These are phyloP conservation scores for Hyla sarda DNA, from an alignment of 2,113 vertebrate genomes.

Conservation along the genomic window DNA sequence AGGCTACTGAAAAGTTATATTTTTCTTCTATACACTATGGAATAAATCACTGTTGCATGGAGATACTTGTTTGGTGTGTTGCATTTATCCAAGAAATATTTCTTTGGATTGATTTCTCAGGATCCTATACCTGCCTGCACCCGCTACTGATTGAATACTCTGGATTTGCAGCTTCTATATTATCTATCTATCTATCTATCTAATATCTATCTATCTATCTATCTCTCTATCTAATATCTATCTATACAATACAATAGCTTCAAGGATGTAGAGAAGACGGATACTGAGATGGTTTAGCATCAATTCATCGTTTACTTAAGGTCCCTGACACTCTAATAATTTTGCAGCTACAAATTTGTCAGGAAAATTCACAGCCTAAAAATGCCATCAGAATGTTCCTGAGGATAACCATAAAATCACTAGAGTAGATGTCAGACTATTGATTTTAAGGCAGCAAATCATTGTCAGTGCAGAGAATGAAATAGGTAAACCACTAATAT, in stretches of 20 bases:
- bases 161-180: too few species aligned
- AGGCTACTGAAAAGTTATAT: too few species aligned
- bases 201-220: too few species aligned
- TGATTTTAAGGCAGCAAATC: conserved; percentile 21
- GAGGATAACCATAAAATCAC: not conserved
- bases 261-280: not conserved
- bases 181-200: too few species aligned
- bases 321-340: conserved; percentile 12
- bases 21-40: too few species aligned
- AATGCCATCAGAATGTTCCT: conserved; percentile 14
- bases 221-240: too few species aligned
- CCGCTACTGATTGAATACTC: too few species aligned
- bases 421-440: conserved; percentile 14
- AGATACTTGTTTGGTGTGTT: too few species aligned
- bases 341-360: conserved; percentile 3
- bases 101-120: too few species aligned
- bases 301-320: not conserved
- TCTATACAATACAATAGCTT: not conserved
- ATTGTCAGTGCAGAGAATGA: not conserved
- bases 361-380: conserved; percentile 18
- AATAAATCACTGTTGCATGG: too few species aligned
- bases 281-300: not conserved
- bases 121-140: too few species aligned
- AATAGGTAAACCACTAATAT: not conserved
- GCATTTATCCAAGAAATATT: too few species aligned